Evolutionary conservation across 2,888 invertebrate genomes (phyloP), one percentile per base, ranked within the genome.

Genomic region (Globia sparganii): DNA sequence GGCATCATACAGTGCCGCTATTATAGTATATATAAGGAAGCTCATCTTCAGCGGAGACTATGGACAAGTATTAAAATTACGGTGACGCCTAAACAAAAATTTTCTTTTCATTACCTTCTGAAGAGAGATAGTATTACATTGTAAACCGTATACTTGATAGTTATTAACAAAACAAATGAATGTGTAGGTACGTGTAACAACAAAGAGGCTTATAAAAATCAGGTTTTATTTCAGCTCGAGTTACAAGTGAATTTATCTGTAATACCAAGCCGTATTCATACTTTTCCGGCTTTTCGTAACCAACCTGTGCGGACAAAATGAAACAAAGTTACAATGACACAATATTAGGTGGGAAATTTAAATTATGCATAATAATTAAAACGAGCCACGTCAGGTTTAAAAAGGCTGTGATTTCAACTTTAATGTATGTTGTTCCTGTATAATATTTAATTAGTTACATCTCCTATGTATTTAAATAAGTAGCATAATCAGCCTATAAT

Each of bases 301-400:
- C 66, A 71, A 67, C 73, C 71, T 58, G 75, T 68, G 76, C 64
- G 70, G 78, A 46, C 66, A 61, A 62, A 77, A 81, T 62, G 72
- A 77, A 85, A 88, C 84, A 81, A 86, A 87, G 77, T 87, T 81
- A 83, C 71, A 83, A 80, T 78, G 75, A 80, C 76, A 75, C 43
- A 75, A 61, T 76, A 83, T 78, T 85, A 82, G 76, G 72, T 70
- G 78, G 31, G 69, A 75, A 69, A 80, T 82, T 77, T 82, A 85
- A 82, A 87, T 80, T 82, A 82, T 79, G 74, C 28, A 71, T 84
- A 79, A 85, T 84, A 87, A 81, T 86, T 83, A 66, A 85, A 79
- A 83, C 59, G 59, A 77, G 68, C 56, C 5, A 53, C 70, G 74
- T 37, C 72, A 71, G 37, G 72, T 72, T 65, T 62, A 34, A 56